phyloP scores from a whole-genome alignment of 2,797 vertebrate species.

The Leptatherina wallacei region DNA sequence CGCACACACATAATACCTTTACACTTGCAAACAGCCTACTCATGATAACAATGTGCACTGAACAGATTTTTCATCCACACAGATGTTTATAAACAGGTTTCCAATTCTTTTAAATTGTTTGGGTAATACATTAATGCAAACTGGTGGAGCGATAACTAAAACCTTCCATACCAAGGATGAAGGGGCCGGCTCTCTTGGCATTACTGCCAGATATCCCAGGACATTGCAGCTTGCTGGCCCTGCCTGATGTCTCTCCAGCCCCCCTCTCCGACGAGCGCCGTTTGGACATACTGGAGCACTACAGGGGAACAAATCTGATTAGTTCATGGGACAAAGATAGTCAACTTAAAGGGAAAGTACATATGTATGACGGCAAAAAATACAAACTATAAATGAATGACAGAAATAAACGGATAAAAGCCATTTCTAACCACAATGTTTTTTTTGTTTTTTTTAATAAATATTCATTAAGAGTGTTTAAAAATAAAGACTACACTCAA shows the following conservation, averaged over 20 bases:
- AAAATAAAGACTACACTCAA: slow-evolving; percentile 28
- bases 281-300: slow-evolving; percentile 93
- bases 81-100: background rate
- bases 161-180: slow-evolving; percentile 91
- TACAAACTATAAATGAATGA: background rate
- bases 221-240: slow-evolving; percentile 92
- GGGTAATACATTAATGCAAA: background rate
- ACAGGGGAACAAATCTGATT: slow-evolving; percentile 61
- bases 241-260: slow-evolving; percentile 93
- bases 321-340: slow-evolving; percentile 55
- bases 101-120: background rate
- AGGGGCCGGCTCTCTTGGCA: slow-evolving; percentile 96
- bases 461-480: background rate
- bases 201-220: slow-evolving; percentile 93
- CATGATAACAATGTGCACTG: background rate
- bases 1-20: slow-evolving; percentile 17
- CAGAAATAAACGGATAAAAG: background rate
- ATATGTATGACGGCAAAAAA: slow-evolving; percentile 18
- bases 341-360: slow-evolving; percentile 33
- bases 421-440: background rate
- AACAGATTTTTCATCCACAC: slow-evolving; percentile 6
- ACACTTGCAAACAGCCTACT: slow-evolving; percentile 5
- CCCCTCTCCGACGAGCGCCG: slow-evolving; percentile 95
- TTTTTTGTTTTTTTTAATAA: slow-evolving; percentile 9
- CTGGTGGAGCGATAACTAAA: slow-evolving; percentile 1